Base-by-base conservation (phyloP, 2,113 vertebrate genomes). In the Toxostoma redivivum region DNA sequence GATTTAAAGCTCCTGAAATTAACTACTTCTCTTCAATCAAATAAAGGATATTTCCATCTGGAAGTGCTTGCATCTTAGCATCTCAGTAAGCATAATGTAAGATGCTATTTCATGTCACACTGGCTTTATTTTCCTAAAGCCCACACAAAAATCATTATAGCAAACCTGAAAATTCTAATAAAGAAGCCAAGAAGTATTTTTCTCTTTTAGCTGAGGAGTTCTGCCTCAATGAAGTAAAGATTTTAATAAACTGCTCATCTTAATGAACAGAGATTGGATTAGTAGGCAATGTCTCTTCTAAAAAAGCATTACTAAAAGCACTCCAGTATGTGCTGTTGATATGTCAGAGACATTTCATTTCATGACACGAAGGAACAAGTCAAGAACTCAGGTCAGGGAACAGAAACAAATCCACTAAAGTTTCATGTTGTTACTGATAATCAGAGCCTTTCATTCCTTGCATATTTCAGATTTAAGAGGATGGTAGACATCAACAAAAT, bases 301-400 rank as follows among this genome's bases (percentile, higher is more conserved):
- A 72, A 76, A 69, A 73, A 45, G 21, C 24, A 12, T 56, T 61
- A 28, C 21, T 53, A 24, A 88, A 87, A 16, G 3, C 33, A 44
- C 17, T 50, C 45, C 2, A 51, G 2, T 33, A 54, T 0, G 0
- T 65, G 22, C 38, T 77, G 60, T 5, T 35, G 48, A 8, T 27
- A 31, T 3, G 12, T 13, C 76, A 74, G 53, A 94, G 42, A 17
- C 6, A 48, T 81, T 92, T 81, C 12, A 72, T 28, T 60, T 81
- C 35, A 71, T 1, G 15, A 56, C 73, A 86, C 0, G 1, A 60
- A 89, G 44, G 22, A 92, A 64, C 12, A 60, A 64, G 54, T 38
- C 21, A 72, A 85, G 80, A 86, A 74, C 35, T 30, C 12, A 27
- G 12, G 33, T 25, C 69, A 91, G 61, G 56, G 64, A 86, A 90